phyloP scores from a whole-genome alignment of 2,888 invertebrate genomes.

The Invenusta paracnida region DNA sequence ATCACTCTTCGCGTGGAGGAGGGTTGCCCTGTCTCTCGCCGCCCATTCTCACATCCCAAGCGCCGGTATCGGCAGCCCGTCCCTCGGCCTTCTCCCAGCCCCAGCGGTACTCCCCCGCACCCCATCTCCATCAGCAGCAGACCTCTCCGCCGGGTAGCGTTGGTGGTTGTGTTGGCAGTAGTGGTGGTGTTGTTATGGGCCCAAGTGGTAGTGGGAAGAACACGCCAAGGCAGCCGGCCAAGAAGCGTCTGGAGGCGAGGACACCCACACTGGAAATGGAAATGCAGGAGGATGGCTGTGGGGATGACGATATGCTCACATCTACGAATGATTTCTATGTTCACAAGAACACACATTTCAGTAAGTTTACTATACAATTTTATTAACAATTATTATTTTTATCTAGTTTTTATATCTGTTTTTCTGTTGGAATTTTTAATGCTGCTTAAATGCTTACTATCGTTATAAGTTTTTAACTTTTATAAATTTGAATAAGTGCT shows the following conservation, averaged over 20 bases:
- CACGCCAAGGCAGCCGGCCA: constrained; percentile 40
- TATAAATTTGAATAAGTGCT: background rate
- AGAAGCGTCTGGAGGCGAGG: constrained; percentile 39
- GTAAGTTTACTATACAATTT: background rate
- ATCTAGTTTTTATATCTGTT: background rate
- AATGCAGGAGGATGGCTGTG: background rate
- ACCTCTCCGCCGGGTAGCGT: background rate
- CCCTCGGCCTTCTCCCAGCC: constrained; percentile 20
- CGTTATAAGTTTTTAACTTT: background rate
- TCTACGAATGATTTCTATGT: background rate
- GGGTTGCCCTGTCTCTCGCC: background rate
- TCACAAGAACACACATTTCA: background rate
- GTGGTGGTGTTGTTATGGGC: background rate
- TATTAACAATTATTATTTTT: background rate
- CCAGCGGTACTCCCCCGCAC: background rate
- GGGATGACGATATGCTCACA: background rate
- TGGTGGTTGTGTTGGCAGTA: too few relatives aligned
- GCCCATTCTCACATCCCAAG: constrained; percentile 10
- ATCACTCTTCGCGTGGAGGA: background rate
- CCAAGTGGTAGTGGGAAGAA: constrained; percentile 37
- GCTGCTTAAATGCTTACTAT: background rate
- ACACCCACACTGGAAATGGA: constrained; percentile 36
- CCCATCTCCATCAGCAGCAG: background rate
- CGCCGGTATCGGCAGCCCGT: background rate
- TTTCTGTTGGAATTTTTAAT: background rate